Percentiles rank a stretch among this genome's conserved stretches.
These are phyloP conservation scores for Sparidentex hasta DNA, from an alignment of 2,797 vertebrate genomes.

Conservation along the genomic window DNA sequence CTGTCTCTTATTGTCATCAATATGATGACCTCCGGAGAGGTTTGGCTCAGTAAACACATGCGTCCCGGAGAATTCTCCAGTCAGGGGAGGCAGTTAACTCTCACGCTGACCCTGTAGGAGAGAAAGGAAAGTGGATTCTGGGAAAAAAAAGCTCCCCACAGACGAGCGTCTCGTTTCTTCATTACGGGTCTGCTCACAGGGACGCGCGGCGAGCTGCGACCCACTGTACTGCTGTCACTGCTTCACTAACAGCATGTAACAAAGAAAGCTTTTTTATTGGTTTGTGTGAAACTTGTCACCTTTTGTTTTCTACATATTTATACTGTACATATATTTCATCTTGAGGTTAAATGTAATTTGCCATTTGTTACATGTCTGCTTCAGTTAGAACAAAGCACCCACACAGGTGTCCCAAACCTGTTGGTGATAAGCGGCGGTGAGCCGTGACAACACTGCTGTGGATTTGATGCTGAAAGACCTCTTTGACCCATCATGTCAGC, in stretches of 20 bases:
- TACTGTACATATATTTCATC: slow-evolving; percentile 60
- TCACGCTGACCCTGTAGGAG: slow-evolving; percentile 7
- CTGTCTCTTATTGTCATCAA: slow-evolving; percentile 53
- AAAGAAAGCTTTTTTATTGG: not conserved
- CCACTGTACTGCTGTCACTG: slow-evolving; percentile 14
- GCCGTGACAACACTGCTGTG: not conserved
- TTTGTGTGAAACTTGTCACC: slow-evolving; percentile 20
- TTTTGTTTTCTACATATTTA: slow-evolving; percentile 59
- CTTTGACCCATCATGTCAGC: slow-evolving; percentile 16
- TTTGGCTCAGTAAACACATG: slow-evolving; percentile 41
- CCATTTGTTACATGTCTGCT: slow-evolving; percentile 18
- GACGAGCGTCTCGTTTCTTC: not conserved
- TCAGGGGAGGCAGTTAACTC: slow-evolving; percentile 18
- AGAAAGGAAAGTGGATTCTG: slow-evolving; percentile 17
- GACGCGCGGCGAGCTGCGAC: not conserved
- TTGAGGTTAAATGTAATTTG: slow-evolving; percentile 35
- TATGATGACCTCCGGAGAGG: slow-evolving; percentile 55
- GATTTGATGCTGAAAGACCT: not conserved
- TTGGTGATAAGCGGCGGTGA: not conserved
- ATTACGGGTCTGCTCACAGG: slow-evolving; percentile 1
- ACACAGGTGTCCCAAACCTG: slow-evolving; percentile 1
- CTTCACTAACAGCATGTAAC: slow-evolving; percentile 13
- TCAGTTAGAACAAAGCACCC: not conserved
- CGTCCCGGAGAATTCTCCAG: slow-evolving; percentile 30
- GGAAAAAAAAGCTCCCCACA: not conserved